These are phyloP conservation scores for Luperina testacea DNA, from an alignment of 2,888 invertebrate genomes.

Conservation along the genomic window DNA sequence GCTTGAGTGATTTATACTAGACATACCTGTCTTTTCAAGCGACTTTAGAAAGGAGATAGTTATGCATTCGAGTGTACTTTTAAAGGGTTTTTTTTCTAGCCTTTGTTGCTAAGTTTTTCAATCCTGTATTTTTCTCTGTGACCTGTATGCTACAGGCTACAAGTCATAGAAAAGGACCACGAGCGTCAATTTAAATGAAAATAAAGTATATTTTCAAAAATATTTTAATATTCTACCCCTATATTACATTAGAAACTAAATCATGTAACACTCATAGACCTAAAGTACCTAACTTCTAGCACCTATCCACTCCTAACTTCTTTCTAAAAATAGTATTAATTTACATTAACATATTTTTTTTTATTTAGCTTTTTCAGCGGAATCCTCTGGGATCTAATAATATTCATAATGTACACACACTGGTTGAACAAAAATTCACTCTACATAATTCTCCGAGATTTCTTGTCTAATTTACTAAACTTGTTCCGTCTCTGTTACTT, in stretches of 20 bases:
- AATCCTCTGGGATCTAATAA: not conserved
- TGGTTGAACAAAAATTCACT: not conserved
- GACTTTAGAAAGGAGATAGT: not conserved
- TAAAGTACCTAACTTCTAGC: no score
- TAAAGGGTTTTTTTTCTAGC: not conserved
- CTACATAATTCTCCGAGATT: not conserved
- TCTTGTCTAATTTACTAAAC: not conserved
- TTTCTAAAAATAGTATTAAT: not conserved
- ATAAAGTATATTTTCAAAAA: not conserved
- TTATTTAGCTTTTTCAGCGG: no score
- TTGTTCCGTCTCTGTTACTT: slow-evolving; percentile 1
- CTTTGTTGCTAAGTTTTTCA: not conserved
- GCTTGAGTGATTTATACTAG: not conserved
- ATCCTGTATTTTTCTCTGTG: not conserved
- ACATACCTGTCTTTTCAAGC: not conserved
- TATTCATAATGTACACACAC: no score
- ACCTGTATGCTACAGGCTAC: not conserved
- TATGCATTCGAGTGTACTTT: not conserved
- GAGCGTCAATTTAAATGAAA: not conserved
- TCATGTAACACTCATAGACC: not conserved
- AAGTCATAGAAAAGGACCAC: not conserved
- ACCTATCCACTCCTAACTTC: no score
- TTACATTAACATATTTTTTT: not conserved
- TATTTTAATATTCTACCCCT: not conserved
- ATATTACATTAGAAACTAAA: not conserved